Evolutionary conservation across 2,113 vertebrate genomes (phyloP).

Genomic region (Irena cyanogastra): DNA sequence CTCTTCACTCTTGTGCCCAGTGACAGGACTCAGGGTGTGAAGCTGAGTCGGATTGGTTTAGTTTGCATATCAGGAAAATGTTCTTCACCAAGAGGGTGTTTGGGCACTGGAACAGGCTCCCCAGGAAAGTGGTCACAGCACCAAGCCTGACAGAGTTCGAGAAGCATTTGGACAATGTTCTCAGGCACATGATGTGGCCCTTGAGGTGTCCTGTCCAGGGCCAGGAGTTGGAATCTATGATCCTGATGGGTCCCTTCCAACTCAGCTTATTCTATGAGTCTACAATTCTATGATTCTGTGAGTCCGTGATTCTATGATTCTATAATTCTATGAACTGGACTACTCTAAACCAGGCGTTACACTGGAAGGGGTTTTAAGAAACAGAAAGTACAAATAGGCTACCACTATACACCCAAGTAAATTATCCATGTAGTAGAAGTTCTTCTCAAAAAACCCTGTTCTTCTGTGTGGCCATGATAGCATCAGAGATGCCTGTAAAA

Average conservation of each 20-base stretch:
- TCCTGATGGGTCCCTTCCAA: not conserved
- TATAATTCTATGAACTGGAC: not conserved
- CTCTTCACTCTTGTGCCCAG: not conserved
- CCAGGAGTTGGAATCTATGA: not conserved
- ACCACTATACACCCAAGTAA: not conserved
- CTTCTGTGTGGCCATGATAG: not conserved
- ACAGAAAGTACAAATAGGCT: not conserved
- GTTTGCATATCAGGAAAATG: not conserved
- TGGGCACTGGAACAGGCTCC: not conserved
- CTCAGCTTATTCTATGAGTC: not conserved
- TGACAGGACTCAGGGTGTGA: not conserved
- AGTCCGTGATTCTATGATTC: not conserved
- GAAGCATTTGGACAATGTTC: not conserved
- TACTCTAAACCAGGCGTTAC: not conserved
- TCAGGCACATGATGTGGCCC: not conserved
- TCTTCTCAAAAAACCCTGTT: not conserved
- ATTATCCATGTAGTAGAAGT: not conserved
- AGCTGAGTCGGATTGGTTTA: not conserved
- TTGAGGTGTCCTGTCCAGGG: not conserved
- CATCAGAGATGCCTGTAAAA: not conserved
- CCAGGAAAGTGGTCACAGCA: not conserved
- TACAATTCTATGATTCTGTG: not conserved
- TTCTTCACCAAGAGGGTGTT: not conserved
- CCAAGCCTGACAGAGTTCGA: not conserved
- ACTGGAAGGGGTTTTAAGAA: not conserved